Base-by-base conservation (phyloP, 2,797 vertebrate genomes). In the Vultur gryphus region DNA sequence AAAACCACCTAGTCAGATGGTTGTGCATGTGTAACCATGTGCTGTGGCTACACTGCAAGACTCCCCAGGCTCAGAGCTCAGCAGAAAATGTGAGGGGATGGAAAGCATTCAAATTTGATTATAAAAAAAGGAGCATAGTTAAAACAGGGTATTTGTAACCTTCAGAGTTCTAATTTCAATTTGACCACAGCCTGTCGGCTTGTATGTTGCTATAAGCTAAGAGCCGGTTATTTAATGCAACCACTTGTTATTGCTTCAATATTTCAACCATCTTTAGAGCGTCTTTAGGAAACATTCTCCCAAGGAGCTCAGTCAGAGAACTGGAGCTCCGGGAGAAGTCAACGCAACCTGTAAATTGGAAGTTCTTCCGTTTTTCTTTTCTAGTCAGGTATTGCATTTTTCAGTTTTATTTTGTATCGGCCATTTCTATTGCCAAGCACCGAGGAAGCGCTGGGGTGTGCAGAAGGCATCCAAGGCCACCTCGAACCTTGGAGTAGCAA, bases 371-470 rank as follows among this genome's bases (percentile, higher is more conserved):
- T 1, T 35, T 57, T 49, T 15, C 13, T n/a, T 55, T 49, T 21
- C 46, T 35, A 11, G 35, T n/a, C 5, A 7, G 35, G 24, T 18
- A 33, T 24, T 11, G 18, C 15, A 7, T 19, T 33, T 58, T 44
- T 6, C 20, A 25, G 29, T 11, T 65, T 37, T 26, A 33, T 43
- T 58, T 64, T 10, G 4, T 18, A 64, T 16, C 5, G 4, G 33
- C 10, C 28, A 15, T 37, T 84, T 62, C 65, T 20, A 49, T 24
- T 5, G 28, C 51, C 26, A 18, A 7, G 18, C 37, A 20, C 33
- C 4, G 49, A 33, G 33, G 26, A 57, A 44, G 35, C 4, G 1
- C 0, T 13, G 13, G 31, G 48, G 10, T 2, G 21, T 11, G 21
- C 31, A 29, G 43, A 76, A 73, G 20, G 6, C 48, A 49, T 10